Base-by-base conservation (phyloP, 2,888 invertebrate genomes). In the Apamea monoglypha region DNA sequence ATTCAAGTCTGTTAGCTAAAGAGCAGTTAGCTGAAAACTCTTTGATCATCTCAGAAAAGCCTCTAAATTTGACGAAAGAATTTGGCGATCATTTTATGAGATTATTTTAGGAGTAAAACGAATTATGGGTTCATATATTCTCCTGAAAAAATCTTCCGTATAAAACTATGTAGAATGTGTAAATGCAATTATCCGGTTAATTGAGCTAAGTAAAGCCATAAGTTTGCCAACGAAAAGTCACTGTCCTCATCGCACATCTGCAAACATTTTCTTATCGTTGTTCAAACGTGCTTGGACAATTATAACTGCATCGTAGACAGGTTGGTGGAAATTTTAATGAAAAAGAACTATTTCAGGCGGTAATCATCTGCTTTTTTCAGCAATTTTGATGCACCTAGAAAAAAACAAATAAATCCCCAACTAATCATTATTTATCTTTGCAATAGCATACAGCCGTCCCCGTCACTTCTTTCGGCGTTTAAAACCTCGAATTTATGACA, bases 241-340 rank as follows among this genome's bases (percentile, higher is more conserved):
- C n/a, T 68, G 84, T 47, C 71, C 56, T 40, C 71, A 29, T 56
- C 67, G 63, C 7, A 32, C 0, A 72, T 36, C 36, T 59, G 25
- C 56, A 63, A 59, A 77, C 36, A 86, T 64, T 59, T 53, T 36
- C 63, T 74, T 83, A 83, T 85, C 87, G 2, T 29, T 87, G 56
- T 72, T n/a, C 68, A 85, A 84, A 85, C 84, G 73, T 53, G 67
- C 76, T 76, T 74, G 73, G 87, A 64, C 75, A 61, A 64, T 73
- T 74, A 63, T 36, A 73, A 76, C 71, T 87, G 79, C 84, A 84
- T 32, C 63, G 5, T 40, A 40, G 44, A 40, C 36, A 14, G 53
- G 14, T n/a, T 40, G 16, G 18, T 25, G 29, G 21, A 70, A 71
- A 16, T 29, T 56, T 71, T 56, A n/a, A 71, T 53, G 10, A 53